Conservation (phyloP, 1,140 invertebrate species). For the Chlorops oryzae region DNA sequence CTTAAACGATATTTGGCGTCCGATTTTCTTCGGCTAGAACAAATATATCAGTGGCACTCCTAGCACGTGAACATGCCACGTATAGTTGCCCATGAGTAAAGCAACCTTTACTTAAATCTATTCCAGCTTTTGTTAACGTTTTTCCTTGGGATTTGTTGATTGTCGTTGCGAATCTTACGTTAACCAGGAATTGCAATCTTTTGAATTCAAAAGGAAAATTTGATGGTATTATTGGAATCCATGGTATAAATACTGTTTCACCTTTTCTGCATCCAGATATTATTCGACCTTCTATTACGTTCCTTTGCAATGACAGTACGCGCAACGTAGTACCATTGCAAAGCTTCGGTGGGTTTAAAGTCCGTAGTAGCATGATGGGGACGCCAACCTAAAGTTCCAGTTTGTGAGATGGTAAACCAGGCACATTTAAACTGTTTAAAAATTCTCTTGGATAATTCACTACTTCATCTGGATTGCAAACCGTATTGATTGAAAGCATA, state of each 20-base stretch:
- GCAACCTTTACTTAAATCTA: no score
- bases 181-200: conserved; percentile 48
- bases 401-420: conserved; percentile 44
- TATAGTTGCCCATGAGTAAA: no score
- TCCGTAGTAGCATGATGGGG: conserved; percentile 45
- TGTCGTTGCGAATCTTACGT: conserved; percentile 51
- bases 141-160: conserved; percentile 56
- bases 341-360: conserved; percentile 44
- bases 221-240: conserved; percentile 34
- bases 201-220: conserved; percentile 33
- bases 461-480: conserved; percentile 34
- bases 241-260: conserved; percentile 42
- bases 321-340: conserved; percentile 48
- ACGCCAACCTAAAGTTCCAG: conserved; percentile 46
- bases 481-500: conserved; percentile 45
- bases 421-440: conserved; percentile 45
- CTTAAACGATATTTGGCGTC: no score
- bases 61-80: no score
- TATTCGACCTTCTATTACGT: conserved; percentile 44
- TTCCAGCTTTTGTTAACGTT: no score
- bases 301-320: conserved; percentile 43
- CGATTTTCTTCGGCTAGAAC: no score
- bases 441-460: conserved; percentile 48
- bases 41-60: no score
- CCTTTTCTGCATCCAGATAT: conserved; percentile 44